phyloP scores from a whole-genome alignment of 2,888 invertebrate species.

The Fragum fragum region DNA sequence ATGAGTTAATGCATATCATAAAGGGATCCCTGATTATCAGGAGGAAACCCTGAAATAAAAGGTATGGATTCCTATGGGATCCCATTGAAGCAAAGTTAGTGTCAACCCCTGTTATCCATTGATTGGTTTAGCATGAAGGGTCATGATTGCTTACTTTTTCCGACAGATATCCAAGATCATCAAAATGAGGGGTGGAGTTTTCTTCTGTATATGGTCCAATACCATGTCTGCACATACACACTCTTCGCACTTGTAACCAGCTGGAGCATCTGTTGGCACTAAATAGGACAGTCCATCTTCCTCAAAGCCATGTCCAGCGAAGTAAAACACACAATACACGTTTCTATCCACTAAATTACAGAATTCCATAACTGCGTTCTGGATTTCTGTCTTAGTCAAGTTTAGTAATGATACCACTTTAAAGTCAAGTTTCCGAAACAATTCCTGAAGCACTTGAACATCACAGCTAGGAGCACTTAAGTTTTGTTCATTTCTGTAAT shows the following conservation, averaged over 20 bases:
- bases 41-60: no score
- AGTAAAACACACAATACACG: slow-evolving; percentile 85
- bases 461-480: slow-evolving; percentile 81
- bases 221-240: slow-evolving; percentile 81
- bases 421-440: slow-evolving; percentile 83
- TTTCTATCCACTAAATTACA: slow-evolving; percentile 86
- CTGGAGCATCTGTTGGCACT: slow-evolving; percentile 87
- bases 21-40: no score
- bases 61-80: no score
- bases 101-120: no score
- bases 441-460: slow-evolving; percentile 82
- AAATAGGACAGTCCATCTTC: slow-evolving; percentile 86
- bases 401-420: slow-evolving; percentile 87
- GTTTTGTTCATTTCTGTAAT: slow-evolving; percentile 85
- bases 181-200: slow-evolving; percentile 85
- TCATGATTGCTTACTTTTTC: slow-evolving; percentile 72
- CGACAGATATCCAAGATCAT: slow-evolving; percentile 87
- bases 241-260: slow-evolving; percentile 84
- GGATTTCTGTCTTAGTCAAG: slow-evolving; percentile 86
- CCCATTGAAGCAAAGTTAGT: no score
- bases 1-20: no score
- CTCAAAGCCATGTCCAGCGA: slow-evolving; percentile 88
- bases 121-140: no score
- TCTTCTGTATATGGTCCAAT: slow-evolving; percentile 82
- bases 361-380: slow-evolving; percentile 86